Conservation (phyloP, 2,888 invertebrate genomes). For the Emesis furor region DNA sequence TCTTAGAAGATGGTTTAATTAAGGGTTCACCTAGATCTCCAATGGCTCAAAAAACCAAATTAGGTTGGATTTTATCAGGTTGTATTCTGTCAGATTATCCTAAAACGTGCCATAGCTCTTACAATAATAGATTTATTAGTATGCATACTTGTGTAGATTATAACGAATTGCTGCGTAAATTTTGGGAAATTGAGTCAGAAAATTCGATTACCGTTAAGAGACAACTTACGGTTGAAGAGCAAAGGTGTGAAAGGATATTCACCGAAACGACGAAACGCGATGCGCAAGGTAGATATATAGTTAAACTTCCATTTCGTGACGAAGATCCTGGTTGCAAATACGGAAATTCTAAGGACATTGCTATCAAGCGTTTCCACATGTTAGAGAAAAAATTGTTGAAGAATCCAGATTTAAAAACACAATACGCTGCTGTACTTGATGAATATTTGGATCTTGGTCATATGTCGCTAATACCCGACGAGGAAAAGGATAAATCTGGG, state of each 20-base stretch:
- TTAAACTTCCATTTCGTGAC: background rate
- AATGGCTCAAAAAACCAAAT: conserved; percentile 65
- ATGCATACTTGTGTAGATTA: conserved; percentile 36
- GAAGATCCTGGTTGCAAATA: background rate
- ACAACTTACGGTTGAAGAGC: conserved; percentile 40
- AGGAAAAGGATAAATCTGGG: conserved; percentile 34
- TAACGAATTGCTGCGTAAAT: conserved; percentile 52
- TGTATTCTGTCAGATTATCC: background rate
- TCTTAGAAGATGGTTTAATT: conserved; percentile 63
- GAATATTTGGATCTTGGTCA: conserved; percentile 67
- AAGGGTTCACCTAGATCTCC: conserved; percentile 45
- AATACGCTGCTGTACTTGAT: conserved; percentile 64
- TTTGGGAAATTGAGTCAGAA: conserved; percentile 60
- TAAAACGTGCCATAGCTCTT: background rate
- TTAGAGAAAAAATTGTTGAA: conserved; percentile 9
- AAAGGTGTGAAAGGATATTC: conserved; percentile 51
- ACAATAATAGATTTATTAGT: conserved; percentile 15
- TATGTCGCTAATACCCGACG: conserved; percentile 48
- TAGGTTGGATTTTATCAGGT: conserved; percentile 74
- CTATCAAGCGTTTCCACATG: background rate
- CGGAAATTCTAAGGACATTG: conserved; percentile 21
- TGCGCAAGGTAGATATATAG: conserved; percentile 38
- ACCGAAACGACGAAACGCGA: conserved; percentile 47
- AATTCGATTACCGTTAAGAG: conserved; percentile 14
- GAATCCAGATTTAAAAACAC: conserved; percentile 50